phyloP scores from a whole-genome alignment of 2,888 invertebrate species.

The Cetonia aurata region DNA sequence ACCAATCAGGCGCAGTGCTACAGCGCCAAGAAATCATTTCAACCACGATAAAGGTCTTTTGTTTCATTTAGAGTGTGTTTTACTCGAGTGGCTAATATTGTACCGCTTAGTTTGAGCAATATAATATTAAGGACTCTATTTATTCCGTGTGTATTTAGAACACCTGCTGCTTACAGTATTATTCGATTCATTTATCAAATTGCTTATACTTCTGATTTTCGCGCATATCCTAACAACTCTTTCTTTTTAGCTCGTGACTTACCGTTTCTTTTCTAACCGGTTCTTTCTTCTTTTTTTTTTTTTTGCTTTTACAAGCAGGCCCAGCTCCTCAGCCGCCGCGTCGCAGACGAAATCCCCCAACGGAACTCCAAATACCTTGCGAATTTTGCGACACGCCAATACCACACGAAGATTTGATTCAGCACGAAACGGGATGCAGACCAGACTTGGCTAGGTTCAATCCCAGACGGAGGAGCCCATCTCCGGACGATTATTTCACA shows the following conservation, averaged over 20 bases:
- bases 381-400: constrained; percentile 71
- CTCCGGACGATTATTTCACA: constrained; percentile 56
- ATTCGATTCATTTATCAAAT: too few species aligned
- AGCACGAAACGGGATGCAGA: constrained; percentile 68
- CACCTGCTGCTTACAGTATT: too few species aligned
- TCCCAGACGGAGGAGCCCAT: constrained; percentile 55
- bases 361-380: constrained; percentile 68
- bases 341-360: constrained; percentile 68
- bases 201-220: too few species aligned
- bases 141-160: too few species aligned
- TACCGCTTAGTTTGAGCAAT: background rate
- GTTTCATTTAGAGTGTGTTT: constrained; percentile 1
- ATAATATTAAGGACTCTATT: too few species aligned
- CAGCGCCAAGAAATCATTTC: constrained; percentile 64
- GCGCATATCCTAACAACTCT: background rate
- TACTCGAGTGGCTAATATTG: background rate
- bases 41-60: constrained; percentile 63
- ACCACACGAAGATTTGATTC: constrained; percentile 68
- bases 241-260: constrained; percentile 12
- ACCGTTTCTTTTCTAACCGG: too few species aligned
- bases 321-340: constrained; percentile 67
- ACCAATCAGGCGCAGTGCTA: constrained; percentile 62
- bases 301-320: constrained; percentile 6
- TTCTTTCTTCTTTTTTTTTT: background rate
- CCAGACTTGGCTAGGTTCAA: constrained; percentile 64